Conservation (phyloP, 2,888 invertebrate genomes). For the Elmis aenea region DNA sequence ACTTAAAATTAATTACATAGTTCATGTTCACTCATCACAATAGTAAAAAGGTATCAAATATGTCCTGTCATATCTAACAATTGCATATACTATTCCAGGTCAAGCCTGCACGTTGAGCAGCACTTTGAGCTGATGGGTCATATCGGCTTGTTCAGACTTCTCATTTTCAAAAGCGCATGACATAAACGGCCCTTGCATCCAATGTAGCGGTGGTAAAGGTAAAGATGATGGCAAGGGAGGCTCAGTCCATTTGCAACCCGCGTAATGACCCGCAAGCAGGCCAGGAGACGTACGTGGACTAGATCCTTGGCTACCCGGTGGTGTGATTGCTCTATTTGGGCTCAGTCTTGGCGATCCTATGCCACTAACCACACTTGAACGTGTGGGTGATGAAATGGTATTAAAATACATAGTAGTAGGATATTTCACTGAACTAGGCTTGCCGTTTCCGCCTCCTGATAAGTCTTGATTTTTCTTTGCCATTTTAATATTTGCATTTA, state of each 20-base stretch:
- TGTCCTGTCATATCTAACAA: constrained; percentile 32
- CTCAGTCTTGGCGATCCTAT: constrained; percentile 22
- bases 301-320: constrained; percentile 16
- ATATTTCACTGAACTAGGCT: constrained; percentile 20
- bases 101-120: constrained; percentile 47
- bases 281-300: constrained; percentile 40
- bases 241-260: constrained; percentile 66
- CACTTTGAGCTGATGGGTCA: constrained; percentile 43
- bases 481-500: constrained; percentile 30
- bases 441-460: constrained; percentile 23
- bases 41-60: constrained; percentile 38
- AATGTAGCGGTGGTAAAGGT: constrained; percentile 68
- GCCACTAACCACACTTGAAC: constrained; percentile 20
- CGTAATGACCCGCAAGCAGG: constrained; percentile 50
- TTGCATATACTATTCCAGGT: constrained; percentile 31
- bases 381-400: constrained; percentile 22
- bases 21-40: constrained; percentile 37
- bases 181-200: constrained; percentile 61
- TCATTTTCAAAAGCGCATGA: constrained; percentile 47
- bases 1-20: constrained; percentile 31
- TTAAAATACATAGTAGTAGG: constrained; percentile 24
- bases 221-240: constrained; percentile 68
- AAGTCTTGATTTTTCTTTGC: constrained; percentile 36
- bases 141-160: constrained; percentile 30
- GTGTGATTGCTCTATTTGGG: constrained; percentile 25